Evolutionary conservation across 2,113 vertebrate species (phyloP).

Genomic region (Gavia stellata): DNA sequence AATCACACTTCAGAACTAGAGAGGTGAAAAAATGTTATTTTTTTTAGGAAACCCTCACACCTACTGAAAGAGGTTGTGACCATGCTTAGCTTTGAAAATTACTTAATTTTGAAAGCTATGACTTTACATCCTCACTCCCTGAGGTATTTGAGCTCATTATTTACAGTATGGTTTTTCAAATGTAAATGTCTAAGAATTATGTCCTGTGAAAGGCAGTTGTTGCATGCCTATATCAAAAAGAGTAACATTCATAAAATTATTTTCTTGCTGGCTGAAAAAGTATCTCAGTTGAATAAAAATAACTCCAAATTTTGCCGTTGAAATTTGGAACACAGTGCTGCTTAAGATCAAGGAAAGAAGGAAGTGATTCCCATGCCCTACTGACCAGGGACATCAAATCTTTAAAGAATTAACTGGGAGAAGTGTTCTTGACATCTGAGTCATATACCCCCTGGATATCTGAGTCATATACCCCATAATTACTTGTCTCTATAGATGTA

Average conservation of each 20-base stretch:
- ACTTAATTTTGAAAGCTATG: neutral
- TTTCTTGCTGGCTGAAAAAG: neutral
- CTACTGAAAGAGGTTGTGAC: neutral
- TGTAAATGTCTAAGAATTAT: neutral
- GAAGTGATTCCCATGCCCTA: neutral
- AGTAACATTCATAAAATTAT: neutral
- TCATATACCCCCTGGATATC: neutral
- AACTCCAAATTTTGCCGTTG: neutral
- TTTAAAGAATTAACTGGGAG: neutral
- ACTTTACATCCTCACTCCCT: neutral
- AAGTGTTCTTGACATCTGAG: neutral
- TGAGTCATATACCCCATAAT: neutral
- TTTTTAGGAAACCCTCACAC: neutral
- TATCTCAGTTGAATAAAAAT: neutral
- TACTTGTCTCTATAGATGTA: neutral
- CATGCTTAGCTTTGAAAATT: neutral
- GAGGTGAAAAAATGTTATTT: neutral
- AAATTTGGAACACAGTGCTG: neutral
- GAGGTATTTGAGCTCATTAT: neutral
- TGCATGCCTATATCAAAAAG: neutral
- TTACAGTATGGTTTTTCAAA: neutral
- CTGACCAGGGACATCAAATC: neutral
- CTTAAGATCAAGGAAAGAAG: neutral
- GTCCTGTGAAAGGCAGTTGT: neutral
- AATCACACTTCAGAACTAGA: constrained; percentile 2